phyloP scores from a whole-genome alignment of 2,113 vertebrate genomes.

The Pseudorhombus dupliciocellatus region DNA sequence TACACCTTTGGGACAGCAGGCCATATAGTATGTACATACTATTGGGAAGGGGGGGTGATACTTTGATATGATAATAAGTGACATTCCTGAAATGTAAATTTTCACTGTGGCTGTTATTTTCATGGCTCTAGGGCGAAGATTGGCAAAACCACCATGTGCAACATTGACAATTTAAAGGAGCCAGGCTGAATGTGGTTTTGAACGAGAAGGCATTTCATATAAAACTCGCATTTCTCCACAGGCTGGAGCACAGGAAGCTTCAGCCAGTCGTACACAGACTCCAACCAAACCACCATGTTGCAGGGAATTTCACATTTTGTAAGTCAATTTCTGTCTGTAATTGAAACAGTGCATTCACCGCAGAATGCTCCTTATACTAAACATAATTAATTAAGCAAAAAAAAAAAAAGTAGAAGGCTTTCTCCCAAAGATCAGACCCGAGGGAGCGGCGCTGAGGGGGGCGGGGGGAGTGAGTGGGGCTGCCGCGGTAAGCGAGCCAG shows the following conservation, averaged over 20 bases:
- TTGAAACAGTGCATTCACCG: conserved; percentile 73
- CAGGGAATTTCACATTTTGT: conserved; percentile 61
- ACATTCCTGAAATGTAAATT: conserved; percentile 39
- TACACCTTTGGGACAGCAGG: conserved; percentile 32
- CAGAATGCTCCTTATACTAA: conserved; percentile 73
- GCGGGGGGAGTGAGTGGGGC: conserved; percentile 25
- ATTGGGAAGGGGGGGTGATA: background rate
- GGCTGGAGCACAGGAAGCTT: background rate
- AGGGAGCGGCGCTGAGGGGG: conserved; percentile 51
- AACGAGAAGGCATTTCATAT: background rate
- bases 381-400: conserved; percentile 82
- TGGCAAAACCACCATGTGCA: background rate
- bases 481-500: conserved; percentile 70
- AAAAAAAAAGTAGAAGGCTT: conserved; percentile 74
- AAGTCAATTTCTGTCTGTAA: conserved; percentile 75
- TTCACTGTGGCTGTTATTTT: conserved; percentile 15
- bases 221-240: background rate
- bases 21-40: conserved; percentile 2
- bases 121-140: conserved; percentile 8
- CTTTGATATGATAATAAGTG: conserved; percentile 39
- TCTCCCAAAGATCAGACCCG: conserved; percentile 73
- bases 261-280: conserved; percentile 13
- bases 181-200: background rate
- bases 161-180: background rate
- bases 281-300: conserved; percentile 36